Percentiles rank a stretch among this genome's conserved stretches.
Conservation (phyloP, 2,113 vertebrate genomes). For the Phylloscopus whistleri region DNA sequence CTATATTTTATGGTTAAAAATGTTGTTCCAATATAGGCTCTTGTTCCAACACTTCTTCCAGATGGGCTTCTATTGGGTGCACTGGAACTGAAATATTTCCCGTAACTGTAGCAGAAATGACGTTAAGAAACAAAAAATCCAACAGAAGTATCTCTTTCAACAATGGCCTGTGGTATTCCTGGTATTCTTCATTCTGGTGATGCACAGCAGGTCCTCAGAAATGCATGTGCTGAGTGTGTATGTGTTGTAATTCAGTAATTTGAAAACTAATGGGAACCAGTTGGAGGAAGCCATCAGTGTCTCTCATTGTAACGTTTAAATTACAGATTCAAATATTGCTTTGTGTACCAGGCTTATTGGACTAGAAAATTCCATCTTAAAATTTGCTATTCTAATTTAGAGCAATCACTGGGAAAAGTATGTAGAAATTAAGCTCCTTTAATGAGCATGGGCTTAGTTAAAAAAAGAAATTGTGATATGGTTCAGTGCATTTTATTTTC, state of each 20-base stretch:
- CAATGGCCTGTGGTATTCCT: slow-evolving; percentile 25
- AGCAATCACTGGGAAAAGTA: background rate
- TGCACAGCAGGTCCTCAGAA: slow-evolving; percentile 24
- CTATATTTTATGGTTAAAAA: background rate
- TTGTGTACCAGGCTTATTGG: background rate
- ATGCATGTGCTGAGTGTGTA: slow-evolving; percentile 19
- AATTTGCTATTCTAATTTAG: background rate
- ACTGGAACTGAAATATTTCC: slow-evolving; percentile 11
- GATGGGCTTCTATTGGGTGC: background rate
- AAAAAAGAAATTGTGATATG: background rate
- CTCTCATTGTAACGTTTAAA: slow-evolving; percentile 31
- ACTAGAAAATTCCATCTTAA: slow-evolving; percentile 14
- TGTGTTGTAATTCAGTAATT: slow-evolving; percentile 52
- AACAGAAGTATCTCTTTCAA: background rate
- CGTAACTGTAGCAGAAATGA: slow-evolving; percentile 16
- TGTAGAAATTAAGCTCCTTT: background rate
- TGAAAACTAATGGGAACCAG: slow-evolving; percentile 40
- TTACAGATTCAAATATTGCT: background rate
- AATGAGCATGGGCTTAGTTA: background rate
- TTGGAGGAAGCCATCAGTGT: background rate
- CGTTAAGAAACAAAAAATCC: background rate
- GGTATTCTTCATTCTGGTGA: background rate
- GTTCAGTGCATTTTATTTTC: background rate
- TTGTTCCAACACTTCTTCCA: slow-evolving; percentile 17
- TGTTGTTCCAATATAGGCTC: background rate